Evolutionary conservation across 2,888 invertebrate species (phyloP).

Genomic region (Cryptocephalus moraei): DNA sequence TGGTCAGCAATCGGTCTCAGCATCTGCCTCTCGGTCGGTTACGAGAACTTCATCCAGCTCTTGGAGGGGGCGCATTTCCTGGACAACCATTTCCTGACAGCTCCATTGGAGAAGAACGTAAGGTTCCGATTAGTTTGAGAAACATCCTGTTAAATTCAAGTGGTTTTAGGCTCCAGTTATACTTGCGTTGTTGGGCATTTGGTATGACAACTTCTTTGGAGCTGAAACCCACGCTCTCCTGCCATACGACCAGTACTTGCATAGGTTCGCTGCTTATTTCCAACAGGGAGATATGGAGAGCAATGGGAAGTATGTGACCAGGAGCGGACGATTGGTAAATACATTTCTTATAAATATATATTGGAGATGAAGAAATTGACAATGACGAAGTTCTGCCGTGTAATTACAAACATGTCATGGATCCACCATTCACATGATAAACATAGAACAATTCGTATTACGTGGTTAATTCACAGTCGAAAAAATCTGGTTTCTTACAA

Average conservation of each 20-base stretch:
- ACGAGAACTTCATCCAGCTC: constrained; percentile 86
- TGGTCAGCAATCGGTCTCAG: constrained; percentile 99
- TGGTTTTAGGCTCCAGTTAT: constrained; percentile 77
- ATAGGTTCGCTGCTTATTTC: constrained; percentile 98
- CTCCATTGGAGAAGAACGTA: constrained; percentile 88
- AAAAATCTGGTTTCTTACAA: too few species aligned
- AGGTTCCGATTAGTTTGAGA: constrained; percentile 25
- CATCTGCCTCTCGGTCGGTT: constrained; percentile 87
- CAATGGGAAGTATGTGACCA: constrained; percentile 90
- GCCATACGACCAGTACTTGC: constrained; percentile 98
- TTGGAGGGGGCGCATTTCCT: constrained; percentile 86
- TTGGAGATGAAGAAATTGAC: background rate
- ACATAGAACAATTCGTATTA: too few species aligned
- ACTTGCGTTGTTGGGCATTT: constrained; percentile 80
- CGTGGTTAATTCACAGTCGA: too few species aligned
- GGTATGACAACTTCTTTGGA: constrained; percentile 93
- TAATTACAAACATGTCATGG: background rate
- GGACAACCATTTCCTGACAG: constrained; percentile 84
- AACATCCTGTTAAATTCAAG: background rate
- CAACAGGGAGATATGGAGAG: constrained; percentile 99
- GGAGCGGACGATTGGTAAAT: constrained; percentile 49
- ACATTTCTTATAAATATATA: constrained; percentile 10
- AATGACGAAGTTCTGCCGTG: background rate
- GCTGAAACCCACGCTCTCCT: constrained; percentile 93
- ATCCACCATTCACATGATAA: too few species aligned